Conservation (phyloP, 2,797 vertebrate species). For the Spatula versicolor region DNA sequence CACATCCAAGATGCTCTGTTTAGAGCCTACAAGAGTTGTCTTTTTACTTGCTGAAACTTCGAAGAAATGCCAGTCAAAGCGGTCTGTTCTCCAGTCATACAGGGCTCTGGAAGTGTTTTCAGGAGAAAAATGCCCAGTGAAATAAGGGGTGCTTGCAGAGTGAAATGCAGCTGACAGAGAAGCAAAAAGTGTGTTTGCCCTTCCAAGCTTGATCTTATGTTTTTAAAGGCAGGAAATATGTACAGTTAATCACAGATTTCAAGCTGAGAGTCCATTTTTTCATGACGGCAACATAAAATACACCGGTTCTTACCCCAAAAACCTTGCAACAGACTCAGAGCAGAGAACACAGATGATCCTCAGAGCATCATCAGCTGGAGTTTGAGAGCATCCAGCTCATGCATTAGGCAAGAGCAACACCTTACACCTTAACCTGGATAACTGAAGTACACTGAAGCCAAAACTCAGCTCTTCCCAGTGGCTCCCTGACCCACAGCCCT, state of each 20-base stretch:
- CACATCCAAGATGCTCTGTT: neutral
- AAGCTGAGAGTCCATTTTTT: neutral
- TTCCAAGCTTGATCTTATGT: conserved; percentile 15
- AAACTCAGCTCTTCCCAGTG: neutral
- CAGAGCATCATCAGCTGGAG: neutral
- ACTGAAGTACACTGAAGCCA: neutral
- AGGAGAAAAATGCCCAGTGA: neutral
- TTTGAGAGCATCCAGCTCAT: neutral
- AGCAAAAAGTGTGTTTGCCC: neutral
- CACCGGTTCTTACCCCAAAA: neutral
- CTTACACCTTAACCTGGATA: neutral
- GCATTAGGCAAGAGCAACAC: neutral
- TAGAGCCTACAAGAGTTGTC: neutral
- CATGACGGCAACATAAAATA: neutral
- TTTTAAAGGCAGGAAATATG: conserved; percentile 33
- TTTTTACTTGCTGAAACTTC: conserved; percentile 10
- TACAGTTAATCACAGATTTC: neutral
- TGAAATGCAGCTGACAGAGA: neutral
- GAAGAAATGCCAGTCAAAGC: conserved; percentile 14
- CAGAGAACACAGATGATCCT: neutral
- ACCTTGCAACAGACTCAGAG: neutral
- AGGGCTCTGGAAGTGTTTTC: neutral
- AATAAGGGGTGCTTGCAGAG: neutral
- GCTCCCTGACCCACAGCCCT: neutral
- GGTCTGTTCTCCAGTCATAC: neutral